Evolutionary conservation across 2,797 vertebrate genomes (phyloP), one percentile per base, ranked within the genome.

Genomic region (Catharus ustulatus): DNA sequence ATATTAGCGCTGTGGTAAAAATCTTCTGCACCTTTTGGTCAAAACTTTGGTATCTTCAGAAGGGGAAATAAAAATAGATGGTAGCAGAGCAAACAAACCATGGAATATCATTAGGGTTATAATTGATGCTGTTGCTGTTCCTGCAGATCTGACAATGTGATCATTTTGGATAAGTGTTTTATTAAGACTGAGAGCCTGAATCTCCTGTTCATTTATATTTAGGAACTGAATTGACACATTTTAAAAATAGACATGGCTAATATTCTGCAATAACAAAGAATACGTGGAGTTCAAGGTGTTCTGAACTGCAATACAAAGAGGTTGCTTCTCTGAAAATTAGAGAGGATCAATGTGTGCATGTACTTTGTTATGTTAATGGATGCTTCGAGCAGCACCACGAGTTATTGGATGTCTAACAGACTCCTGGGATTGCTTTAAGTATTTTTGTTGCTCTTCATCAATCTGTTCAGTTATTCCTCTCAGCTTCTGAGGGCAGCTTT

Each of bases 321-420:
- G 42, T 72, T 72, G 64, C 42, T 66, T 89, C 24, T 95, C 46
- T 90, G 85, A 83, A 92, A 93, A 94, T 84, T 87, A 77, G 75
- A 91, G 32, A 76, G 63, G 61, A 92, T 93, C 88, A 75, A 49
- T 93, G 49, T 38, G 75, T 93, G 55, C 64, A 5, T 74, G 57
- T 89, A 77, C 84, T 95, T 95, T 93, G 79, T 87, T 92, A 89
- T 90, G 81, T 75, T 92, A 95, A 92, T 92, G 73, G 73, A 63
- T 88, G 58, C 72, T 95, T 82, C 11, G 34, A 67, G 75, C 64
- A 74, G 63, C 77, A 79, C 55, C 69, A 73, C 61, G 80, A 91
- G 84, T 94, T 96, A 91, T 30, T 94, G 91, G 55, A 92, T 89
- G 84, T 76, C 88, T 95, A 59, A 81, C 59, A 91, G 91, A 34